Conservation (phyloP, 2,113 vertebrate genomes). For the Penelope pileata region DNA sequence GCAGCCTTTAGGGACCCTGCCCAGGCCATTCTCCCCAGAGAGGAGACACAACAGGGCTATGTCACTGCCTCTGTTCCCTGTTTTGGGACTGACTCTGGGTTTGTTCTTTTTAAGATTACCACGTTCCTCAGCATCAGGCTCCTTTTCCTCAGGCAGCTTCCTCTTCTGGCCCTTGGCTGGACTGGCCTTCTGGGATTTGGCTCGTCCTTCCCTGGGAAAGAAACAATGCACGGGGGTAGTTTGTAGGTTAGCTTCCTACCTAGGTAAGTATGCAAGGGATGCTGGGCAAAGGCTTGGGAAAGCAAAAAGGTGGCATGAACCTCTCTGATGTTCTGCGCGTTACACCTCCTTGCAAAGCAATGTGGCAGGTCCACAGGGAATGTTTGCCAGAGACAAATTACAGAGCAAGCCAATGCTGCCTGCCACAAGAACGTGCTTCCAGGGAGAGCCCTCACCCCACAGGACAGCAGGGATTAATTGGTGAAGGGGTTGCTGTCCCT, state of each 20-base stretch:
- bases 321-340: neutral
- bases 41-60: neutral
- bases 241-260: neutral
- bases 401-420: neutral
- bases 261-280: neutral
- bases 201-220: constrained; percentile 63
- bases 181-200: constrained; percentile 64
- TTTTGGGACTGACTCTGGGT: neutral
- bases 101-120: constrained; percentile 55
- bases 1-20: neutral
- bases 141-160: constrained; percentile 34
- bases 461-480: accelerated
- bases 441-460: neutral
- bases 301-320: neutral
- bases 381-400: accelerated
- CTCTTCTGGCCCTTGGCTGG: constrained; percentile 62
- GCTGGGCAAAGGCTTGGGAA: neutral
- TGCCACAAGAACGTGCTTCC: accelerated
- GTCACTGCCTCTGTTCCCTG: neutral
- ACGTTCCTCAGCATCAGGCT: constrained; percentile 24
- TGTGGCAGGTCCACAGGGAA: neutral
- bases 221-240: neutral
- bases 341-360: neutral
- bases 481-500: neutral
- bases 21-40: neutral